phyloP scores from a whole-genome alignment of 2,113 vertebrate species.

The Balaenoptera acutorostrata region DNA sequence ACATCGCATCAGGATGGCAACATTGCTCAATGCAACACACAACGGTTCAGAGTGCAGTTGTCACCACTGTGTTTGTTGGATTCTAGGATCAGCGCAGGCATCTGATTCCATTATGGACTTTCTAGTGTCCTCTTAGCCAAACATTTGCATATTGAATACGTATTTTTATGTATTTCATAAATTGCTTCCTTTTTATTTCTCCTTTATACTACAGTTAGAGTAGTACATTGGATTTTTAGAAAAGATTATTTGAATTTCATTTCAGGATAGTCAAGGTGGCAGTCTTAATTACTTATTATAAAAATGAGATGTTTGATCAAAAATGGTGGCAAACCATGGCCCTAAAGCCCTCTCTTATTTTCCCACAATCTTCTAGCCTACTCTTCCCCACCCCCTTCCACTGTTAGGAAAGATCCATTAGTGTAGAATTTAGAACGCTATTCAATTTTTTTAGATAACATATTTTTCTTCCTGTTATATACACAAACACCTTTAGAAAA shows the following conservation, averaged over 20 bases:
- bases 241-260: background rate
- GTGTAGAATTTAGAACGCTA: slow-evolving; percentile 7
- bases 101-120: background rate
- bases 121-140: background rate
- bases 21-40: accelerated
- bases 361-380: background rate
- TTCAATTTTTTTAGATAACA: background rate
- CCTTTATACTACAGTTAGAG: background rate
- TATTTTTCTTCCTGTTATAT: background rate
- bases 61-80: background rate
- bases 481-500: background rate
- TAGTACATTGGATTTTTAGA: background rate
- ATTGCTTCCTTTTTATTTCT: background rate
- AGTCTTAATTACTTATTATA: background rate
- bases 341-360: background rate
- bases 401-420: background rate
- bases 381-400: background rate
- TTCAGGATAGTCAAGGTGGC: background rate
- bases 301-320: background rate
- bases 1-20: background rate
- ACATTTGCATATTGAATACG: background rate
- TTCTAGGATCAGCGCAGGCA: background rate
- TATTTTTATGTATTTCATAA: background rate
- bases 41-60: background rate
- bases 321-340: background rate